Evolutionary conservation across 2,888 invertebrate species (phyloP), one percentile per base, ranked within the genome.

Genomic region (Tetanocera ferruginea): DNA sequence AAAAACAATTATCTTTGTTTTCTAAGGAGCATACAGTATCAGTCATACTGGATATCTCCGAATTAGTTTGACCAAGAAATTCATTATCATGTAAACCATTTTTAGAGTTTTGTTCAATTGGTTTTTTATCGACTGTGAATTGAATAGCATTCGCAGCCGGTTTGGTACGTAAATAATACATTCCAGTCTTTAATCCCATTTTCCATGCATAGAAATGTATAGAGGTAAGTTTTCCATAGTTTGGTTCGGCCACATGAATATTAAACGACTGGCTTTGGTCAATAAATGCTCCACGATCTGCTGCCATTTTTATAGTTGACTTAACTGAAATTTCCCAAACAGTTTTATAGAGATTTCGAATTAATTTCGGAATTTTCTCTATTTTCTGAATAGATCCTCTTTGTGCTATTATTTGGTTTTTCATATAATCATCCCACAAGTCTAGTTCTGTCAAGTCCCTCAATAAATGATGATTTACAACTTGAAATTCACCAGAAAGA

Each of bases 171-270:
- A 99, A 91, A 89, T 99, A 99, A 90, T 99, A 99, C 98, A 99
- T 98, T 72, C 99, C 99, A 1, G 99, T 99, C 91, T 99, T 99
- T 78, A 99, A 91, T 3, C 99, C 99, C 90, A 95, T 92, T 90
- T 96, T 95, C 99, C 99, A 99, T 0, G 96, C 97, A 89, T 97
- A 96, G 90, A 99, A 99, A 90, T 99, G 99, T 93, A 99, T 99
- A 2, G 98, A 98, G 2, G 98, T 96, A 76, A 99, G 91, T 88
- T 97, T 97, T 5, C 96, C 97, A 87, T 96, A 96, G 86, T 95
- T 96, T 5, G 99, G 97, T 87, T 96, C 95, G 5, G 97, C 98
- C 78, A 99, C 96, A 90, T 99, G 98, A 81, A 99, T 94, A 89
- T 99, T 99, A 84, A 99, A 93, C 0, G 98, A 98, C 88, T 99